phyloP scores from a whole-genome alignment of 2,797 vertebrate genomes.

The Schizothorax lantsangensis region DNA sequence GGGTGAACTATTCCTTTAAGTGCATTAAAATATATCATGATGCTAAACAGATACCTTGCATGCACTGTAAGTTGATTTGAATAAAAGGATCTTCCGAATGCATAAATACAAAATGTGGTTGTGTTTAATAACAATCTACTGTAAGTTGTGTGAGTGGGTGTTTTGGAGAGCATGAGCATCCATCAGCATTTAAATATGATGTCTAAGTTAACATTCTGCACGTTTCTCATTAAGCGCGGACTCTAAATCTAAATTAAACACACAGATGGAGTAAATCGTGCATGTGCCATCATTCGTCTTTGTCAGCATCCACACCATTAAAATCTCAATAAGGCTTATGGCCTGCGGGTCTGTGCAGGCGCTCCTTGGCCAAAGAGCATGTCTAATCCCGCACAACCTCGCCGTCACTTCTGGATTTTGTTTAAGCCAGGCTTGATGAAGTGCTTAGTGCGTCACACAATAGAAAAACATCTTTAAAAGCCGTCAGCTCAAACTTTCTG shows the following conservation, averaged over 20 bases:
- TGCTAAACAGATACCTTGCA: not conserved
- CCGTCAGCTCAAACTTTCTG: constrained; percentile 15
- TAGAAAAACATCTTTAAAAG: constrained; percentile 30
- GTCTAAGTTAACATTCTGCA: not conserved
- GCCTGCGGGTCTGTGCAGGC: constrained; percentile 8
- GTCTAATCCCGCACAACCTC: constrained; percentile 42
- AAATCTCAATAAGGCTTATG: constrained; percentile 37
- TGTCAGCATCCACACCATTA: constrained; percentile 40
- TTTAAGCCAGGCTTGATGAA: constrained; percentile 47
- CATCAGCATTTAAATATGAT: constrained; percentile 18
- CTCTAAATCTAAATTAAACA: constrained; percentile 8
- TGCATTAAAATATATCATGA: not conserved
- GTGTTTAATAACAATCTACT: not conserved
- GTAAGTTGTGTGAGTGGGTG: not conserved
- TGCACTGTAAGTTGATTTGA: not conserved
- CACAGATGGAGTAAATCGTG: constrained; percentile 11
- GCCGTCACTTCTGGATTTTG: constrained; percentile 30
- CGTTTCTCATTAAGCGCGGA: constrained; percentile 1
- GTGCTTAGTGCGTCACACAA: constrained; percentile 3
- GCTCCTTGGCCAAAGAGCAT: constrained; percentile 27
- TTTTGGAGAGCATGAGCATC: not conserved
- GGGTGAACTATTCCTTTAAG: not conserved
- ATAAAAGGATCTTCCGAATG: not conserved
- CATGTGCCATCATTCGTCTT: constrained; percentile 25
- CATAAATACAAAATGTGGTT: not conserved